Base-by-base conservation (phyloP, 2,113 vertebrate species). In the Columba livia region DNA sequence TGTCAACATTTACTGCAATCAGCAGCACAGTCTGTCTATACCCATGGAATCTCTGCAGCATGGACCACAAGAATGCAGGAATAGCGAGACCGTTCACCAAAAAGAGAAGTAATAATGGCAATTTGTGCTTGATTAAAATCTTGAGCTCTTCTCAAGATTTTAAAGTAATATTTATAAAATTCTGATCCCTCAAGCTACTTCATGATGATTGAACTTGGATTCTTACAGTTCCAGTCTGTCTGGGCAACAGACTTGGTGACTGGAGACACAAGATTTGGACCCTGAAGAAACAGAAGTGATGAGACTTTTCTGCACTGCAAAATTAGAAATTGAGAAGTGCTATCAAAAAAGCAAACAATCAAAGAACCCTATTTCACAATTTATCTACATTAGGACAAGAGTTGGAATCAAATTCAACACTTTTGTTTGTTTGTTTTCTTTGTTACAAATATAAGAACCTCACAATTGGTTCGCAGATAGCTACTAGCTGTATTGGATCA, bases 1-100 rank as follows among this genome's bases (percentile, higher is more conserved):
- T 51, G 34, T 6, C 40, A 23, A 0, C 24, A 1, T 25, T 3
- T 12, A n/a, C 34, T 50, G 40, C 24, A 21, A 2, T 1, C 64
- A 54, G 80, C 38, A 82, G 24, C 11, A 5, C 32, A 38, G 15
- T 15, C 64, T 69, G 14, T 5, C 20, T 36, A 3, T 36, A 1
- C 25, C 65, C 2, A 1, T 23, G 9, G 48, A 19, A 54, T 24
- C 48, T 18, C 42, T 16, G 32, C 14, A 60, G 28, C 66, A 16
- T 0, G 5, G 69, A 28, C 5, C 17, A 7, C 72, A 48, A 48
- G 25, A 69, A 1, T 20, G 58, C 69, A 51, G 28, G 19, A 23
- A 17, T 0, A 4, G n/a, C 13, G 40, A 72, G 16, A 13, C 20
- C 32, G 5, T 10, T 17, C 32, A 11, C 3, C 60, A 19, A 32